Evolutionary conservation across 1,140 invertebrate species (phyloP).

Genomic region (Pteromalus puparum): DNA sequence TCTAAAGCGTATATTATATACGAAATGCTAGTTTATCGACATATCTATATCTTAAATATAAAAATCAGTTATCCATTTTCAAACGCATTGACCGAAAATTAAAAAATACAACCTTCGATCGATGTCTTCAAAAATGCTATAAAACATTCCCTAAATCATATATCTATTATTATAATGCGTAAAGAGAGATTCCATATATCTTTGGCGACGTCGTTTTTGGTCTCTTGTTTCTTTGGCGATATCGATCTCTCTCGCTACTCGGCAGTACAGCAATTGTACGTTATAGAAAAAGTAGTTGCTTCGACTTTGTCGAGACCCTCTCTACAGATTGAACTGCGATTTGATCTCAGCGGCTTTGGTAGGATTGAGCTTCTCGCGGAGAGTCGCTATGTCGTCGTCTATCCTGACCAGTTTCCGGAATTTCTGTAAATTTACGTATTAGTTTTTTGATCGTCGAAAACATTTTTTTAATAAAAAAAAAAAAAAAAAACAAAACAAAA

Average conservation of each 20-base stretch:
- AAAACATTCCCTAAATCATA: background rate
- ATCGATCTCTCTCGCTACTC: slow-evolving; percentile 22
- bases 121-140: background rate
- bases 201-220: background rate
- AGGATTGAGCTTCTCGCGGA: slow-evolving; percentile 82
- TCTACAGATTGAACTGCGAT: slow-evolving; percentile 61
- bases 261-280: slow-evolving; percentile 39
- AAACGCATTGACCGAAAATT: background rate
- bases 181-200: background rate
- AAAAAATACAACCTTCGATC: background rate
- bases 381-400: slow-evolving; percentile 83
- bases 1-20: background rate
- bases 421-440: slow-evolving; percentile 78
- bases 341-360: slow-evolving; percentile 62
- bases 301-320: background rate
- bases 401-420: slow-evolving; percentile 85
- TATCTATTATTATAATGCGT: background rate
- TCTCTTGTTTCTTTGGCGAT: background rate
- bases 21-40: background rate
- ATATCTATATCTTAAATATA: background rate
- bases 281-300: background rate
- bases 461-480: no score
- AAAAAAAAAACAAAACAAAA: background rate
- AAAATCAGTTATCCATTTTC: background rate
- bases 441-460: background rate